Base-by-base conservation (phyloP, 2,797 vertebrate genomes). In the Sus cebifrons region DNA sequence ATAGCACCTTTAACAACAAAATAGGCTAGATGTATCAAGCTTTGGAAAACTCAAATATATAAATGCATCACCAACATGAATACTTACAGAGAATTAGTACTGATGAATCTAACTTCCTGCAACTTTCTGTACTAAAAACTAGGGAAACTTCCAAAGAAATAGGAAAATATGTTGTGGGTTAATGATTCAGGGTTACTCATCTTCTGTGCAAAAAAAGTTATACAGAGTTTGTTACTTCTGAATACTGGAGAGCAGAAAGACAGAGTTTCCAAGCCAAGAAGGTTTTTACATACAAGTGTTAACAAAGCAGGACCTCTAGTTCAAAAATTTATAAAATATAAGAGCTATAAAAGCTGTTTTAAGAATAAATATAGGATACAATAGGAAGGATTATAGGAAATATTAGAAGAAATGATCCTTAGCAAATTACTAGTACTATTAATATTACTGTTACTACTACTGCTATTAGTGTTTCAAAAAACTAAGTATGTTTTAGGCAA, bases 331-430 rank as follows among this genome's bases (percentile, higher is more conserved):
- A 54, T 12, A 65, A 58, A 54, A 40, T 25, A 60, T 84, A 49
- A 78, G 40, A 52, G 49, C 68, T 79, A 78, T 87, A 58, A 83
- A 92, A 27, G 91, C 95, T 83, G 68, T 54, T 54, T 15, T 54
- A 54, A 54, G 15, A 54, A 8, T 62, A 25, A 25, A 62, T 62
- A 10, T 62, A 25, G 23, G 60, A 62, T 62, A 62, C 9, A 10
- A 62, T 62, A 25, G 23, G 23, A 62, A 62, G 3, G 23, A 1
- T 62, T 62, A 62, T 25, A 62, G 23, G 23, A 62, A 62, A 25
- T 25, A 62, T 11, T 6, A 62, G 60, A 62, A 62, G 23, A 62
- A 62, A 62, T 23, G 10, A 25, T 62, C 10, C 23, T 62, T 62
- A 9, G 60, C 60, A 62, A 62, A 62, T 8, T 62, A 62, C 10